Percentiles rank a stretch among this genome's conserved stretches.
Conservation (phyloP, 1,140 invertebrate genomes). For the Subanguina moxae region DNA sequence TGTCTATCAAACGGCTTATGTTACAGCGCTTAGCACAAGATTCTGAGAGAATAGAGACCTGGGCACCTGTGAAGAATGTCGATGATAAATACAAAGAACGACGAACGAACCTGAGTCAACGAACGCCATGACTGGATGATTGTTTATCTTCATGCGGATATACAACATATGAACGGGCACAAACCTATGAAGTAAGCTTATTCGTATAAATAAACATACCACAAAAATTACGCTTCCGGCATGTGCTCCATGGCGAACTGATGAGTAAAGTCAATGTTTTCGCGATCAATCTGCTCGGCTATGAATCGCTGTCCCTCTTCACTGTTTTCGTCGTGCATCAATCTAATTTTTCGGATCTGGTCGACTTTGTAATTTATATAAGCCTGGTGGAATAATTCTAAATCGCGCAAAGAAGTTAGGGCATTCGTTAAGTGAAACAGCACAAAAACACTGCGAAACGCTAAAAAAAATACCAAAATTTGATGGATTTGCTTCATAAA, state of each 20-base stretch:
- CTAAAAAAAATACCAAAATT: conserved; percentile 25
- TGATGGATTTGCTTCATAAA: conserved; percentile 24
- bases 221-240: conserved; percentile 16
- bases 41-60: conserved; percentile 64
- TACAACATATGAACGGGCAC: conserved; percentile 46
- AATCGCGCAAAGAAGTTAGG: background rate
- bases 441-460: too few species aligned
- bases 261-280: conserved; percentile 32
- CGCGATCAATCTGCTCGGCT: conserved; percentile 24
- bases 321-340: conserved; percentile 34
- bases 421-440: too few species aligned
- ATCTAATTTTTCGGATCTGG: background rate
- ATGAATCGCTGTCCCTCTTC: conserved; percentile 33
- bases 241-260: conserved; percentile 35
- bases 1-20: conserved; percentile 89
- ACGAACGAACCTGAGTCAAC: conserved; percentile 23
- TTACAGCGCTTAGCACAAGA: conserved; percentile 74
- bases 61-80: conserved; percentile 52
- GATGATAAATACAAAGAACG: background rate
- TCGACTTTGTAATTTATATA: conserved; percentile 23
- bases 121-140: conserved; percentile 43
- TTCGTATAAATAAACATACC: background rate
- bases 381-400: conserved; percentile 18
- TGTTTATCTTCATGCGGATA: conserved; percentile 47
- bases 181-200: conserved; percentile 5